Evolutionary conservation across 92 coral and sea anemone genomes (phyloP), one percentile per base, ranked within the genome.

Genomic region (Siderastrea siderea): DNA sequence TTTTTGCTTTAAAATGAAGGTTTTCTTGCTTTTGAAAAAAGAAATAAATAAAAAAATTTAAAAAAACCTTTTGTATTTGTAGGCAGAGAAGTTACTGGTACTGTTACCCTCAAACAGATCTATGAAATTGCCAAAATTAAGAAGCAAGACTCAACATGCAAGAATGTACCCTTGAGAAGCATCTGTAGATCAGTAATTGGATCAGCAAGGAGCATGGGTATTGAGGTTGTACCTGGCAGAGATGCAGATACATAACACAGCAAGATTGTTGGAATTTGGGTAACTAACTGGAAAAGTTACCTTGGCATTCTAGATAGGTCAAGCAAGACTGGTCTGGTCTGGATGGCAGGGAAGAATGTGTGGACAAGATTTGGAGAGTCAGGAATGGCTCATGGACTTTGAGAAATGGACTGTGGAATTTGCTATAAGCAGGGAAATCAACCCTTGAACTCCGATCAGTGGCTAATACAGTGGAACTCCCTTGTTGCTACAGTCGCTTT

Each of bases 201-300:
- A 19, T 98, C 99, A n/a, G 93, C 99, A 4, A 88, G 94, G 57
- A 96, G 99, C 77, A 91, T 98, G 89, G 99, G 99, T 26, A 95
- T 98, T 59, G 86, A 95, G 53, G 81, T 98, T 68, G 80, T 95
- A 52, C 88, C 93, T 47, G 98, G 94, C 64, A 82, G 81, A 43
- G 94, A 94, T 80, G 70, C 55, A 0, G 91, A 93, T 49, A 82
- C 67, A n/a, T 82, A 54, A 71, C 57, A 45, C 66, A 2, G 63
- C 12, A 26, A 6, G 43, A 14, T 7, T 10, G 6, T 3, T 12
- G 14, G 43, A 11, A 55, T 55, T 2, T 44, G 17, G 17, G 17
- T 17, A 66, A 66, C 7, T 44, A 16, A 2, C 6, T 44, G 71
- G 71, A 3, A 44, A 14, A 26, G 38, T 26, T 26, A 66, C 44